These are phyloP conservation scores for Mus caroli DNA, from an alignment of 2,797 vertebrate species.

Conservation along the genomic window DNA sequence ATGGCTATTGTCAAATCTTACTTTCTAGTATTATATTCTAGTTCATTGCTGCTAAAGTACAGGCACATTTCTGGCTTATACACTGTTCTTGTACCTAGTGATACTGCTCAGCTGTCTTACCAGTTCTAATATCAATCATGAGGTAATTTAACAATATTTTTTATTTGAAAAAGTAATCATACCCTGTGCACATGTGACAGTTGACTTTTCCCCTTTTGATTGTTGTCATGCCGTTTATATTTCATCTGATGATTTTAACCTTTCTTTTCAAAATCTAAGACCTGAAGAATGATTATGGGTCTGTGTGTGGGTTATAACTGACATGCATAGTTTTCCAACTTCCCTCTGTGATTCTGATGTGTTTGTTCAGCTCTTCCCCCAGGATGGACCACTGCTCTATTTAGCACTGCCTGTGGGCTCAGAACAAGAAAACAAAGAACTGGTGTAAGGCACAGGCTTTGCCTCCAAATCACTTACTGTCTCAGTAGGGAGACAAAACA, in stretches of 20 bases:
- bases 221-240: constrained; percentile 19
- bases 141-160: constrained; percentile 7
- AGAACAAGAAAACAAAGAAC: constrained; percentile 40
- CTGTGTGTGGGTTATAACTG: not conserved
- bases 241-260: constrained; percentile 26
- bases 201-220: not conserved
- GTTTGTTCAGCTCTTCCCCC: not conserved
- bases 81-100: not conserved
- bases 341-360: not conserved
- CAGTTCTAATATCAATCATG: constrained; percentile 12
- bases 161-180: not conserved
- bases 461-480: constrained; percentile 61
- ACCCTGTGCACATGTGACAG: not conserved
- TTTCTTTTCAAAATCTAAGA: constrained; percentile 43
- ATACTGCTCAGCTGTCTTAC: not conserved
- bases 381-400: not conserved
- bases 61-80: not conserved
- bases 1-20: not conserved
- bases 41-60: not conserved
- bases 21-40: not conserved
- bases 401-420: constrained; percentile 18
- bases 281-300: not conserved
- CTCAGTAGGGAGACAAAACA: constrained; percentile 66
- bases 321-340: not conserved
- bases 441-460: not conserved